Percentiles rank a stretch among this genome's conserved stretches.
These are phyloP conservation scores for Chrysotoxum bicinctum DNA, from an alignment of 2,888 invertebrate genomes.

Conservation along the genomic window DNA sequence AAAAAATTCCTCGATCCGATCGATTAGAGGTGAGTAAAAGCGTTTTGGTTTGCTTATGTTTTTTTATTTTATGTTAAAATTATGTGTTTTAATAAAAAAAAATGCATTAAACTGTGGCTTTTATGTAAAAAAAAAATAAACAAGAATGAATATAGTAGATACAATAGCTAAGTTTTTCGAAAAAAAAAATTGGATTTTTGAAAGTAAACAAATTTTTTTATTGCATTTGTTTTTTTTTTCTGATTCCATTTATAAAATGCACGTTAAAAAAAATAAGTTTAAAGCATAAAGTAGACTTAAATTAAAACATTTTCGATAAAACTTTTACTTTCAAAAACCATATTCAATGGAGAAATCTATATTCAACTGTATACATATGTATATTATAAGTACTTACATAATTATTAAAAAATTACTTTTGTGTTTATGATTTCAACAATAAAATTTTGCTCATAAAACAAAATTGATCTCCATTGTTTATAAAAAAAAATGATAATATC, in stretches of 20 bases:
- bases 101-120: constrained; percentile 58
- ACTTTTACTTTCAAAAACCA: constrained; percentile 59
- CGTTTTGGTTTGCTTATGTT: constrained; percentile 35
- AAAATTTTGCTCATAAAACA: not conserved
- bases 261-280: constrained; percentile 2
- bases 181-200: constrained; percentile 48
- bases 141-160: constrained; percentile 55
- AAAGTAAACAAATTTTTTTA: constrained; percentile 45
- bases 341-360: constrained; percentile 39
- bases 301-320: constrained; percentile 3
- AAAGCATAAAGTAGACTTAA: constrained; percentile 18
- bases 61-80: constrained; percentile 57
- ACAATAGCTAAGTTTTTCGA: constrained; percentile 1
- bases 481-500: constrained; percentile 1
- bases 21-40: constrained; percentile 93
- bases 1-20: constrained; percentile 97
- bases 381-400: not conserved
- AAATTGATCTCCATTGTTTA: constrained; percentile 38
- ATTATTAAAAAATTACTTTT: not conserved
- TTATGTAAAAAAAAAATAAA: constrained; percentile 39
- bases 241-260: not conserved
- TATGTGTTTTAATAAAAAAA: constrained; percentile 52
- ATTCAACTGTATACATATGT: not conserved
- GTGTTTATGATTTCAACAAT: not conserved
- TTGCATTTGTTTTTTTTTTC: constrained; percentile 13